Evolutionary conservation across 2,113 vertebrate species (phyloP).

Genomic region (Isurus oxyrinchus): DNA sequence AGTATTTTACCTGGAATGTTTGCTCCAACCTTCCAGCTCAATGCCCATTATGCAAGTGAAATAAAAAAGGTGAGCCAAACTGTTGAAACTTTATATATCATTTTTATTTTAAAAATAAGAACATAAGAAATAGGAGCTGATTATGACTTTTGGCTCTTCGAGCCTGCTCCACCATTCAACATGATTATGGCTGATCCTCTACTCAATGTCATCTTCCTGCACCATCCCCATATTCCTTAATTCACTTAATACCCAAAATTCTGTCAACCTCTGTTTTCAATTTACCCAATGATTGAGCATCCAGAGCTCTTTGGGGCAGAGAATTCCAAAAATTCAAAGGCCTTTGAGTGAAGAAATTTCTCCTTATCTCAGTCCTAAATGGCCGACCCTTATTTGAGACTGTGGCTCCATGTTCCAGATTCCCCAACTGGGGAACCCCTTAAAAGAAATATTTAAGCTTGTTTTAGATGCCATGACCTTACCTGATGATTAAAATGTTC

Average conservation of each 20-base stretch:
- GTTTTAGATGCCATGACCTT: not conserved
- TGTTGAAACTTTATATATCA: not conserved
- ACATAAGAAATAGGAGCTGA: not conserved
- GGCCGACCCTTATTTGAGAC: no score
- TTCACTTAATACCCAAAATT: not conserved
- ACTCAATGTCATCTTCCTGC: no score
- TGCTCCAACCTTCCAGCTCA: not conserved
- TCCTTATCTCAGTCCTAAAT: no score
- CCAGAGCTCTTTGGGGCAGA: not conserved
- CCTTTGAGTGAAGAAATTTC: not conserved
- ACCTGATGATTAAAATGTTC: not conserved
- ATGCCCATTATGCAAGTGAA: slow-evolving; percentile 15
- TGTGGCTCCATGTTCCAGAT: no score
- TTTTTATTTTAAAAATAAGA: not conserved
- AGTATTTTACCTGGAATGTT: not conserved
- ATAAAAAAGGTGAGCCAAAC: slow-evolving; percentile 7
- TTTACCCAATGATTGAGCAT: not conserved
- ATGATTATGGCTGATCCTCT: not conserved
- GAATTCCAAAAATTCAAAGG: not conserved
- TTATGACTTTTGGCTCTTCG: not conserved
- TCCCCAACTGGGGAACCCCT: no score
- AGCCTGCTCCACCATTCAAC: not conserved
- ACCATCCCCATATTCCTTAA: not conserved
- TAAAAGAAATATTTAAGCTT: not conserved
- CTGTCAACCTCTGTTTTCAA: not conserved